phyloP scores from a whole-genome alignment of 2,888 invertebrate genomes.

The Fragum sueziense region DNA sequence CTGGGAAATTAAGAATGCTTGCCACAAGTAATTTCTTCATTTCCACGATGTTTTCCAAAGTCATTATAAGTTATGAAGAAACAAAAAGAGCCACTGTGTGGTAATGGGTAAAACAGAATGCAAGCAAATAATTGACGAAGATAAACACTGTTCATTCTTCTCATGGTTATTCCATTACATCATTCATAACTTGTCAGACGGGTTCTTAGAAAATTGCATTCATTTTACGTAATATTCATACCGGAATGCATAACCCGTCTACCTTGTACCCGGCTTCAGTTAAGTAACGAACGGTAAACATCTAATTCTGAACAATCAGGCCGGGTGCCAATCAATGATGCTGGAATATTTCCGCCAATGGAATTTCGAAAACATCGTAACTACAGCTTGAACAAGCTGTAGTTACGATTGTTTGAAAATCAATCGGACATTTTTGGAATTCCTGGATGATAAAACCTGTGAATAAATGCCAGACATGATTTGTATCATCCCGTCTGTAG shows the following conservation, averaged over 20 bases:
- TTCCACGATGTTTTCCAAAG: no score
- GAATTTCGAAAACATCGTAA: not conserved
- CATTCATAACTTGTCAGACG: constrained; percentile 7
- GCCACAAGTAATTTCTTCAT: no score
- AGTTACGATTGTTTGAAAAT: not conserved
- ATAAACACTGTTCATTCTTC: not conserved
- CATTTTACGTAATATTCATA: not conserved
- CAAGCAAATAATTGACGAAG: not conserved
- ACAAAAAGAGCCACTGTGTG: no score
- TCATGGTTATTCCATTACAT: constrained; percentile 15
- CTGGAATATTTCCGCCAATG: not conserved
- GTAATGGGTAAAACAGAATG: no score
- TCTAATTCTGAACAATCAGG: not conserved
- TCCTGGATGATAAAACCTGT: constrained; percentile 34
- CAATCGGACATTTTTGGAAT: constrained; percentile 32
- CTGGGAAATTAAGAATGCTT: no score
- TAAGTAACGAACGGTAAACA: not conserved
- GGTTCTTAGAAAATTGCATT: not conserved
- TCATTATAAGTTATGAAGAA: no score
- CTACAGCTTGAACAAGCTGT: not conserved
- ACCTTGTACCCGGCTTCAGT: not conserved
- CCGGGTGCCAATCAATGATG: constrained; percentile 13
- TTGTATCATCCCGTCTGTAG: constrained; percentile 10
- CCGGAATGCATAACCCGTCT: not conserved
- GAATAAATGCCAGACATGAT: constrained; percentile 28